Conservation (phyloP, 2,888 invertebrate species). For the Drosophila sordidapex region DNA sequence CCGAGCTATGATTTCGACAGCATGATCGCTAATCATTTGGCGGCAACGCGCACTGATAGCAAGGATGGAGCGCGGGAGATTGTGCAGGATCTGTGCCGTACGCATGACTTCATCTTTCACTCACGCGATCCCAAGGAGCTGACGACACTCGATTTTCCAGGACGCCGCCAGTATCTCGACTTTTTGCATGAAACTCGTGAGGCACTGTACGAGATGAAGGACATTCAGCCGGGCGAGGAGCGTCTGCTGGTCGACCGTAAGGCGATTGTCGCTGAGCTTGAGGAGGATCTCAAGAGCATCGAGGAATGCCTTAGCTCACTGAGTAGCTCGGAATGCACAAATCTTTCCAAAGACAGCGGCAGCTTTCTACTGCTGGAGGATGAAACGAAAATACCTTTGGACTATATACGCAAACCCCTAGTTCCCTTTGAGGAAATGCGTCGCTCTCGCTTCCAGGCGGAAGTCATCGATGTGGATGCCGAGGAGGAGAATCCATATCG, state of each 20-base stretch:
- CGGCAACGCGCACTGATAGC: constrained; percentile 52
- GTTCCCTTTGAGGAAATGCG: constrained; percentile 84
- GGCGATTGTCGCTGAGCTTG: constrained; percentile 70
- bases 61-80: constrained; percentile 50
- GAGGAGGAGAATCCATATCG: constrained; percentile 81
- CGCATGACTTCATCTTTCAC: constrained; percentile 70
- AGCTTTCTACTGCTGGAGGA: constrained; percentile 82
- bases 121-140: constrained; percentile 71
- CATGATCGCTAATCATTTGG: constrained; percentile 65
- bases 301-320: constrained; percentile 82
- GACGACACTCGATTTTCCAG: constrained; percentile 74
- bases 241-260: constrained; percentile 69
- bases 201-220: constrained; percentile 64
- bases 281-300: constrained; percentile 83
- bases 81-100: constrained; percentile 58
- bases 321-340: constrained; percentile 83
- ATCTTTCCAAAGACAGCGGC: constrained; percentile 84
- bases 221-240: constrained; percentile 59
- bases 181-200: constrained; percentile 75
- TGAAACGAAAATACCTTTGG: constrained; percentile 82
- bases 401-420: constrained; percentile 82
- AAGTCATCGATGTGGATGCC: constrained; percentile 74
- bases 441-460: constrained; percentile 77
- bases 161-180: constrained; percentile 74
- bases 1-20: constrained; percentile 65